A percentile compares a stretch with the other conserved stretches of the same genome.
Conservation (phyloP, 2,113 vertebrate species). For the Rhegmatorhina hoffmannsi region DNA sequence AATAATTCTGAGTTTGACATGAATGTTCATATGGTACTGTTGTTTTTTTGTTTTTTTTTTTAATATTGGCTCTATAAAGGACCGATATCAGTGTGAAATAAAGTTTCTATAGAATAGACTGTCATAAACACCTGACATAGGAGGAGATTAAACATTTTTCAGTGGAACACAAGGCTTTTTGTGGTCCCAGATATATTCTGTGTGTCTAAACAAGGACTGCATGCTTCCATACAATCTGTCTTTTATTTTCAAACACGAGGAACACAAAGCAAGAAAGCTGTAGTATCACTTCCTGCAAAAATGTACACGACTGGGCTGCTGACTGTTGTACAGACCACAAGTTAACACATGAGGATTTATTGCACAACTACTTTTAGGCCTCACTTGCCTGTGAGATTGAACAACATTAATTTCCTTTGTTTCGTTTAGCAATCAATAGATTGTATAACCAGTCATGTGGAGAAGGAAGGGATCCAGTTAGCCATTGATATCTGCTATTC, state of each 20-base stretch:
- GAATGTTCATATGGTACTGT: not conserved
- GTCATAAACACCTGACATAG: not conserved
- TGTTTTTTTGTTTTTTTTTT: not conserved
- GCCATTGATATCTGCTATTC: not conserved
- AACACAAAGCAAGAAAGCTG: slow-evolving; percentile 20
- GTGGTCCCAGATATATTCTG: not conserved
- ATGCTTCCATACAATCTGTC: not conserved
- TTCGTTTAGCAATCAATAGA: slow-evolving; percentile 39
- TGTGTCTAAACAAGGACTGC: not conserved
- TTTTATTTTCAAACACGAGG: slow-evolving; percentile 43
- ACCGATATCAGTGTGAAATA: not conserved
- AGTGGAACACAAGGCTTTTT: not conserved
- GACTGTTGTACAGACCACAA: slow-evolving; percentile 31
- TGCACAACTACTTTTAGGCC: slow-evolving; percentile 23
- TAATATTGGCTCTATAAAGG: not conserved
- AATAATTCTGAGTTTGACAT: not conserved
- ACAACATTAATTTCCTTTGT: not conserved
- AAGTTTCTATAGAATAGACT: not conserved
- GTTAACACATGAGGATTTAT: slow-evolving; percentile 36
- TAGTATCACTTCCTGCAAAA: slow-evolving; percentile 40
- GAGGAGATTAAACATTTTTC: not conserved
- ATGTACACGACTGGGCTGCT: not conserved
- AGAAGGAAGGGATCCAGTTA: not conserved
- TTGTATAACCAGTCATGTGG: not conserved
- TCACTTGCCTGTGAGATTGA: slow-evolving; percentile 10